A percentile compares a stretch with the other conserved stretches of the same genome.
Conservation (phyloP, 1,140 invertebrate species). For the Bombus breviceps region DNA sequence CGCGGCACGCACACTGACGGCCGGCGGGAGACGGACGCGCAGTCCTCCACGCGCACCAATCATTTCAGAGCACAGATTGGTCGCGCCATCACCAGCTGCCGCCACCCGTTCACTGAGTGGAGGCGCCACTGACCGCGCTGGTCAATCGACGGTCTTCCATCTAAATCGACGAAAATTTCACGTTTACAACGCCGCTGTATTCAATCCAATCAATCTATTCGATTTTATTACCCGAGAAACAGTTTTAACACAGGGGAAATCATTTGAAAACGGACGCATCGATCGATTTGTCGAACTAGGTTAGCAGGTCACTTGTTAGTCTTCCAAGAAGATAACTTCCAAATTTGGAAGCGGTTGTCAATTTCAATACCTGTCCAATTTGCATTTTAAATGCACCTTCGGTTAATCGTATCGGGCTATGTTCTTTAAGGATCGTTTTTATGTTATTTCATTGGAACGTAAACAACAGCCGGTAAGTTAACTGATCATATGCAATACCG, state of each 20-base stretch:
- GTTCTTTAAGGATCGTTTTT: not conserved
- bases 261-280: not conserved
- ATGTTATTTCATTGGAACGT: not conserved
- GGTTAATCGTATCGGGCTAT: too few species aligned
- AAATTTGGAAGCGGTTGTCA: not conserved
- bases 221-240: not conserved
- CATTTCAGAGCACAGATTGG: slow-evolving; percentile 65
- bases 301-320: slow-evolving; percentile 1
- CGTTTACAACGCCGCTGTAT: too few species aligned
- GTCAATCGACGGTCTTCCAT: not conserved
- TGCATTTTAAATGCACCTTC: not conserved
- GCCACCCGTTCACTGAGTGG: slow-evolving; percentile 32
- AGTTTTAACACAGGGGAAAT: not conserved
- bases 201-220: not conserved
- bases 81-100: slow-evolving; percentile 52
- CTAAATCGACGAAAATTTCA: not conserved
- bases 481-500: not conserved
- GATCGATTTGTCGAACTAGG: not conserved
- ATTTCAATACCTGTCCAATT: not conserved
- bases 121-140: slow-evolving; percentile 2
- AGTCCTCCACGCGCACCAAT: slow-evolving; percentile 73
- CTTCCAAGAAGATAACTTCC: too few species aligned
- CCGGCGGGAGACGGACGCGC: slow-evolving; percentile 66
- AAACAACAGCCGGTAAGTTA: slow-evolving; percentile 13
- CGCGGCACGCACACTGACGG: slow-evolving; percentile 76